Conservation (phyloP, 1,140 invertebrate species). For the Campoletis sonorensis region DNA sequence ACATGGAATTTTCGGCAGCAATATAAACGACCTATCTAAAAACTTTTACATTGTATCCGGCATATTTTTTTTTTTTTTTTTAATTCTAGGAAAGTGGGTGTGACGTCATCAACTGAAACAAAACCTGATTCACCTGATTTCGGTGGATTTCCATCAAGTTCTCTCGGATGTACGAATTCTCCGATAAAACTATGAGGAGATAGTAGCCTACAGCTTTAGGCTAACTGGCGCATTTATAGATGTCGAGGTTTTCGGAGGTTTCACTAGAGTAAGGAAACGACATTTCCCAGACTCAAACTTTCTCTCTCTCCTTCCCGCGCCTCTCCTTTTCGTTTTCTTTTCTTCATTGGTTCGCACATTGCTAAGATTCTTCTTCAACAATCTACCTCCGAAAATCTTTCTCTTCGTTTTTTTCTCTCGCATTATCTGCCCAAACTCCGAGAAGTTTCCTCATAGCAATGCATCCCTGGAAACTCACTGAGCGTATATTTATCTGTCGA, state of each 20-base stretch:
- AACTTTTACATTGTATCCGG: too few species aligned
- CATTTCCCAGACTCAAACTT: background rate
- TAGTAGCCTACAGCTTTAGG: background rate
- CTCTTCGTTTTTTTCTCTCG: background rate
- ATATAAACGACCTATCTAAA: too few species aligned
- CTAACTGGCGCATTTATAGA: background rate
- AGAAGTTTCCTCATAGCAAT: slow-evolving; percentile 1
- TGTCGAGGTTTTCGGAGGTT: background rate
- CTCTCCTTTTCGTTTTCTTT: background rate
- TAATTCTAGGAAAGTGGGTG: too few species aligned
- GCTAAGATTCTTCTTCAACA: too few species aligned
- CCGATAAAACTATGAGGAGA: background rate
- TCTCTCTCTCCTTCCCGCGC: background rate
- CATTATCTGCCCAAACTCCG: background rate
- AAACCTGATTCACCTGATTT: slow-evolving; percentile 1
- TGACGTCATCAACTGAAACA: background rate
- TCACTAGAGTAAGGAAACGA: background rate
- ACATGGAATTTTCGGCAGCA: too few species aligned
- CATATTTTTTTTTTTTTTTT: too few species aligned
- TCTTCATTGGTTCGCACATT: background rate
- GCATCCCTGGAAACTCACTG: background rate
- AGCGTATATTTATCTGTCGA: slow-evolving; percentile 4
- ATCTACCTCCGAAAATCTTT: background rate
- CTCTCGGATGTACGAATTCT: background rate
- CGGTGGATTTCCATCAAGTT: background rate